Base-by-base conservation (phyloP, 2,888 invertebrate genomes). In the Stenolophus ochropezus region DNA sequence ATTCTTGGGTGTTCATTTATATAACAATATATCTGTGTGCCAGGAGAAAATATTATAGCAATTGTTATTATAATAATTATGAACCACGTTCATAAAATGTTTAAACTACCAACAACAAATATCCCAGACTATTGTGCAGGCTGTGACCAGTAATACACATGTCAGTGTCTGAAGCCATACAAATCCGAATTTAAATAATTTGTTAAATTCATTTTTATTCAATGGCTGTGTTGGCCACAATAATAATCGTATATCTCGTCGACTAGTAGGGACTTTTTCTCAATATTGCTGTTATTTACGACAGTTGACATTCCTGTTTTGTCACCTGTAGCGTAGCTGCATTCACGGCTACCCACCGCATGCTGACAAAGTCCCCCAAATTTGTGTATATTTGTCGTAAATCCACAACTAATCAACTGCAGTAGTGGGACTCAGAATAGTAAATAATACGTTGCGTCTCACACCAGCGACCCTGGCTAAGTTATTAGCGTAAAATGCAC, bases 381-480 rank as follows among this genome's bases (percentile, higher is more conserved):
- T 80, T 80, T 80, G 71, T 80, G 71, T 80, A 56, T 80, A 80
- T 80, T 80, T 56, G 27, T 73, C 80, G 53, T 80, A 73, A 80
- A 73, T 80, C 53, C 33, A 20, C 47, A 25, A 73, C 73, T 80
- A 80, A 80, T 80, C 80, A 80, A 80, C 53, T 16, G 51, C 51
- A 25, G 65, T 27, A 78, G 65, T 78, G 69, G 33, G 27, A 21
- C 47, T 25, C 6, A 65, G 69, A 49, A 21, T 61, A 47, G 79
- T 79, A 69, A 73, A 73, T 73, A 73, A 73, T 21, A 18, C 25
- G 23, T 6, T 4, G 18, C 18, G 73, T 14, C 49, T 73, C 4
- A 2, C 16, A 16, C 61, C 21, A 71, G 42, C 33, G 23, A 16
- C 33, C 5, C 21, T 4, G 27, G 27, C 2, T 73, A 80, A 80